phyloP scores from a whole-genome alignment of 1,140 invertebrate species.

The Uloborus diversus region DNA sequence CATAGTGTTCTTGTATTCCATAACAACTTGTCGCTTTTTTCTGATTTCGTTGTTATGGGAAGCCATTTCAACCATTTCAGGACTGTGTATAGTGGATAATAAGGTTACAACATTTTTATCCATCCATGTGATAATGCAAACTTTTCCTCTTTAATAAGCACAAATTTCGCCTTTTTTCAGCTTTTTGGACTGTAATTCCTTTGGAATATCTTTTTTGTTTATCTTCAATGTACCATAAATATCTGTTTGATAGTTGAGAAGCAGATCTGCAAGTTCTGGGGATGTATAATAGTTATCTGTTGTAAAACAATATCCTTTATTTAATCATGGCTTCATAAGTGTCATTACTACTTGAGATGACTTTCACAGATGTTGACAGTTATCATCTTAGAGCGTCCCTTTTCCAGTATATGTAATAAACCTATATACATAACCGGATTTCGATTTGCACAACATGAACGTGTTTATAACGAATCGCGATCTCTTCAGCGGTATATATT shows the following conservation, averaged over 20 bases:
- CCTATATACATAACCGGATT: slow-evolving; percentile 28
- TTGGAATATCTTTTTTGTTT: background rate
- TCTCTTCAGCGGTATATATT: slow-evolving; percentile 8
- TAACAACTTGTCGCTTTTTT: slow-evolving; percentile 8
- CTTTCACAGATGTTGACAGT: background rate
- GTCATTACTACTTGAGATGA: background rate
- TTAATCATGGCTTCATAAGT: slow-evolving; percentile 24
- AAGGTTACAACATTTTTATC: slow-evolving; percentile 13
- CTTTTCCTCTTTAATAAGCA: slow-evolving; percentile 10
- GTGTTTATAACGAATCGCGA: slow-evolving; percentile 28
- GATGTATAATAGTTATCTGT: slow-evolving; percentile 27
- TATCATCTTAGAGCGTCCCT: slow-evolving; percentile 9
- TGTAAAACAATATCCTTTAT: slow-evolving; percentile 1
- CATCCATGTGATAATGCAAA: slow-evolving; percentile 2
- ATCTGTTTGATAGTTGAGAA: slow-evolving; percentile 25
- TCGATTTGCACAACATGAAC: slow-evolving; percentile 12
- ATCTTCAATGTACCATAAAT: slow-evolving; percentile 4
- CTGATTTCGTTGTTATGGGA: slow-evolving; percentile 4
- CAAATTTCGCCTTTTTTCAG: background rate
- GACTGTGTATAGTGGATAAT: slow-evolving; percentile 3
- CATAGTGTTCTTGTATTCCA: slow-evolving; percentile 27
- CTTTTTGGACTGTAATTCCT: background rate
- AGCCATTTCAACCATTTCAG: slow-evolving; percentile 8
- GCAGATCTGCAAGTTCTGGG: slow-evolving; percentile 11
- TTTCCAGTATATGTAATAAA: slow-evolving; percentile 20